Conservation (phyloP, 2,888 invertebrate species). For the Lasioglossum figueresi region DNA sequence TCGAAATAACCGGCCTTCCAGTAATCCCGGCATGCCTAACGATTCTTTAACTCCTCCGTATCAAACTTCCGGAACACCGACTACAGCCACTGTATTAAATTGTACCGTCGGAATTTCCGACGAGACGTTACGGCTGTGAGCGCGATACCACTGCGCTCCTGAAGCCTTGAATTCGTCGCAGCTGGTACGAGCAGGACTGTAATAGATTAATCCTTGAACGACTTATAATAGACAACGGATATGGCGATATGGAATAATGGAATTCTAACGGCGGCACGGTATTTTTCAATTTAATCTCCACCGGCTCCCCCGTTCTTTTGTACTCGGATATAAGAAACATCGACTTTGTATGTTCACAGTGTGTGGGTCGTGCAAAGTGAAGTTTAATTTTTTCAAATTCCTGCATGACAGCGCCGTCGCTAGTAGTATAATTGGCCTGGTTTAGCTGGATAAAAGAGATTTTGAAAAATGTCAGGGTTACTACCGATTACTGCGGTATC, state of each 20-base stretch:
- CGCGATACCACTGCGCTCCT: not conserved
- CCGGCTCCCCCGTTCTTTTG: not conserved
- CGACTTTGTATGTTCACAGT: not conserved
- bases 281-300: not conserved
- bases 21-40: slow-evolving; percentile 64
- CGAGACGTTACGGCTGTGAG: slow-evolving; percentile 6
- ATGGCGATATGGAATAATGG: slow-evolving; percentile 1
- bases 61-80: slow-evolving; percentile 49
- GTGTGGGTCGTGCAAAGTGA: not conserved
- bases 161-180: slow-evolving; percentile 26
- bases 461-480: too few relatives aligned
- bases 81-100: slow-evolving; percentile 56
- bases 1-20: slow-evolving; percentile 32
- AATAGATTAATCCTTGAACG: slow-evolving; percentile 43
- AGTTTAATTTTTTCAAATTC: not conserved
- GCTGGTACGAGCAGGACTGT: slow-evolving; percentile 8
- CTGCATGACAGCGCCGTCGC: not conserved
- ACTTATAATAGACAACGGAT: slow-evolving; percentile 26
- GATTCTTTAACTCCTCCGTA: slow-evolving; percentile 76
- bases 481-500: too few relatives aligned
- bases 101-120: slow-evolving; percentile 33
- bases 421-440: too few relatives aligned
- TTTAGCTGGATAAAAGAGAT: too few relatives aligned
- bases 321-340: not conserved
- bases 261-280: not conserved